Percentiles rank a stretch among this genome's conserved stretches.
These are phyloP conservation scores for Schizaphis graminum DNA, from an alignment of 2,888 invertebrate species.

Conservation along the genomic window DNA sequence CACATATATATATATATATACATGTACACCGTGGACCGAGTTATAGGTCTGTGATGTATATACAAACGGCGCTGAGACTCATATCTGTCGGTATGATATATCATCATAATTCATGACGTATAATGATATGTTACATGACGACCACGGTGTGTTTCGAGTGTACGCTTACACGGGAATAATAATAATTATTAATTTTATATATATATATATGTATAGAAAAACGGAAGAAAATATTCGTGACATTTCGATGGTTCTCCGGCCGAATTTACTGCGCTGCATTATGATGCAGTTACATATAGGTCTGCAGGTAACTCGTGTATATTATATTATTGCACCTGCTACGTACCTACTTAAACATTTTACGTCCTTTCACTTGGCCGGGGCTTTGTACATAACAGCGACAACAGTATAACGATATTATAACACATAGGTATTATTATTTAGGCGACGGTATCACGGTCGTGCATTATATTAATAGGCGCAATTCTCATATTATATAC, in stretches of 20 bases:
- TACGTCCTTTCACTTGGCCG: slow-evolving; percentile 17
- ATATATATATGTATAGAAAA: background rate
- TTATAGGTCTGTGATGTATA: background rate
- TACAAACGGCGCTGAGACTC: background rate
- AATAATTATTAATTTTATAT: slow-evolving; percentile 38
- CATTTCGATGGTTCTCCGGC: slow-evolving; percentile 39
- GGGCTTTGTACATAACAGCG: background rate
- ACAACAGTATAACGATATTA: background rate
- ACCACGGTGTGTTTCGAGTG: background rate
- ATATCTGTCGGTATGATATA: background rate
- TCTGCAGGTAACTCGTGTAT: background rate
- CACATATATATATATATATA: background rate
- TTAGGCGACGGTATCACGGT: background rate
- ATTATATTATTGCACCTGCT: background rate
- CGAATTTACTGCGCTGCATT: background rate
- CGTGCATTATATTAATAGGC: background rate
- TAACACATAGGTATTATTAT: background rate
- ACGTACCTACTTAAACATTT: background rate
- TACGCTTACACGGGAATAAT: background rate
- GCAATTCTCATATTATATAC: background rate
- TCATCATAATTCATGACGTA: background rate
- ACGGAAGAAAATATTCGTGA: slow-evolving; percentile 50
- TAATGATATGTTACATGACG: slow-evolving; percentile 1
- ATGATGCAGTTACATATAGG: background rate
- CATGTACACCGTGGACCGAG: background rate